Conservation (phyloP, 2,888 invertebrate species). For the Acleris emargana region DNA sequence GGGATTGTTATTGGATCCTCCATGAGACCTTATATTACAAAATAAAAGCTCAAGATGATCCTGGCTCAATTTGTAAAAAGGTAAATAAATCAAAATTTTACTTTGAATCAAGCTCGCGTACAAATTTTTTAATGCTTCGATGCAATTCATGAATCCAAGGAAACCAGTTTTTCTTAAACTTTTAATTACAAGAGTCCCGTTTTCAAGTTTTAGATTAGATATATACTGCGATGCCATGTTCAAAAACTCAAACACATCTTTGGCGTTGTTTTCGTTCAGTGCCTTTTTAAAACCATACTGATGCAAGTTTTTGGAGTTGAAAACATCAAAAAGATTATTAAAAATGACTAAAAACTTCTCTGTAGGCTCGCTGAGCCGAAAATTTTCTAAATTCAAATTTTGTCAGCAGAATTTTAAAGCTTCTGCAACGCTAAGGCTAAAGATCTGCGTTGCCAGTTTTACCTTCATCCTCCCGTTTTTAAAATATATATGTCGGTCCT, state of each 20-base stretch:
- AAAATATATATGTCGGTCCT: slow-evolving; percentile 10
- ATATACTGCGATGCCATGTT: neutral
- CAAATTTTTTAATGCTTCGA: neutral
- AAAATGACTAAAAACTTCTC: neutral
- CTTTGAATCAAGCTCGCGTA: neutral
- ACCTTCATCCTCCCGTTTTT: slow-evolving; percentile 30
- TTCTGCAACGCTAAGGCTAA: slow-evolving; percentile 32
- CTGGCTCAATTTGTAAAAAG: slow-evolving; percentile 4
- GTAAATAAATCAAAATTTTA: neutral
- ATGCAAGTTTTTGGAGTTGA: slow-evolving; percentile 35
- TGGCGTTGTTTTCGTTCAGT: slow-evolving; percentile 25
- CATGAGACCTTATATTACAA: slow-evolving; percentile 38
- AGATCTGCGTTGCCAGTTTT: slow-evolving; percentile 34
- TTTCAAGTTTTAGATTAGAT: slow-evolving; percentile 1
- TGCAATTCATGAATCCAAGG: neutral
- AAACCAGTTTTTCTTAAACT: neutral
- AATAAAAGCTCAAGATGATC: slow-evolving; percentile 35
- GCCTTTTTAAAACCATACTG: slow-evolving; percentile 37
- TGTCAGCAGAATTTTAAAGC: slow-evolving; percentile 32
- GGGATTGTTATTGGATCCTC: slow-evolving; percentile 40
- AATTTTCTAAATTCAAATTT: neutral
- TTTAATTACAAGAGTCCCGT: slow-evolving; percentile 1
- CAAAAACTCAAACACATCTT: slow-evolving; percentile 20
- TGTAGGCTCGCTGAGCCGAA: slow-evolving; percentile 19
- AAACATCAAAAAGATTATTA: slow-evolving; percentile 36